Evolutionary conservation across 2,113 vertebrate genomes (phyloP).

Genomic region (Equus przewalskii): DNA sequence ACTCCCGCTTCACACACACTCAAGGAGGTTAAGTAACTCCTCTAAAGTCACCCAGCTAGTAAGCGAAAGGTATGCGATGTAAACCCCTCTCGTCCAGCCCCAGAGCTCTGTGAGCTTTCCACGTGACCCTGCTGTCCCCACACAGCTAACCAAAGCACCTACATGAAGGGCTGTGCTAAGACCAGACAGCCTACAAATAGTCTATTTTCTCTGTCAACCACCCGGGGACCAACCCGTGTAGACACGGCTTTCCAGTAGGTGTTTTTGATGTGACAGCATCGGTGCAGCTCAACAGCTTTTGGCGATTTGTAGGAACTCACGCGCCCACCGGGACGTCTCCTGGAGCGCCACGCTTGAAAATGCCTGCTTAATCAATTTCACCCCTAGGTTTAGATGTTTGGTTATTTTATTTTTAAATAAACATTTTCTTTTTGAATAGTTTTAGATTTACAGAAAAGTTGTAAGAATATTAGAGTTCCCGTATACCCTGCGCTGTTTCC

Average conservation of each 20-base stretch:
- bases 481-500: neutral
- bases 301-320: neutral
- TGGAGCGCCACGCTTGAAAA: neutral
- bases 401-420: constrained; percentile 26
- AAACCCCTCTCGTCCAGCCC: neutral
- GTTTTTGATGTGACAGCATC: neutral
- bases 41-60: neutral
- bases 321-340: neutral
- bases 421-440: neutral
- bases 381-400: neutral
- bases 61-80: neutral
- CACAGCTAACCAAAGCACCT: neutral
- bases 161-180: neutral
- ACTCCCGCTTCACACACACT: neutral
- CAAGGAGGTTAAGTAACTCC: neutral
- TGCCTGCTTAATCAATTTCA: neutral
- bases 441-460: constrained; percentile 14
- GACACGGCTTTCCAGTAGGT: neutral
- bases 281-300: neutral
- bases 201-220: neutral
- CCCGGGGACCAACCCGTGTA: neutral
- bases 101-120: neutral
- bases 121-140: neutral
- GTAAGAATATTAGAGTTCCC: neutral
- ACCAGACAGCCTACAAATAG: neutral